A percentile compares a stretch with the other conserved stretches of the same genome.
Conservation (phyloP, 2,888 invertebrate genomes). For the Boloria euphrosyne region DNA sequence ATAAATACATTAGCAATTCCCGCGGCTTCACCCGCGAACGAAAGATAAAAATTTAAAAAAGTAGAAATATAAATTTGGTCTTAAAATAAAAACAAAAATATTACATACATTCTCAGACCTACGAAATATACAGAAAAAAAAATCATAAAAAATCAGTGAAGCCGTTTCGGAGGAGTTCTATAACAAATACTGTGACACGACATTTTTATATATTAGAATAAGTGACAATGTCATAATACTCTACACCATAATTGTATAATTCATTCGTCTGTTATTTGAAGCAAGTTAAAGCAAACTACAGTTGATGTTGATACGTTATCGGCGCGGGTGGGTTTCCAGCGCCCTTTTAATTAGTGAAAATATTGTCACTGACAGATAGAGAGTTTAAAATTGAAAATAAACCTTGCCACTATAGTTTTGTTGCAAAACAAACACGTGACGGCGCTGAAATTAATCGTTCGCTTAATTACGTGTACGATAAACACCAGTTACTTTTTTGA, state of each 20-base stretch:
- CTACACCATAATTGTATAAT: neutral
- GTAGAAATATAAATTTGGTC: too few species aligned
- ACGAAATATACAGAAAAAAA: too few species aligned
- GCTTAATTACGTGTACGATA: neutral
- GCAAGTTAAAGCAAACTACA: slow-evolving; percentile 48
- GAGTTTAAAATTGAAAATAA: slow-evolving; percentile 37
- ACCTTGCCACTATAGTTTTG: slow-evolving; percentile 28
- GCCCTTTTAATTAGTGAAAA: slow-evolving; percentile 68
- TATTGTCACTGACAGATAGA: slow-evolving; percentile 43
- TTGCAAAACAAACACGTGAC: slow-evolving; percentile 4
- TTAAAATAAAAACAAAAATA: too few species aligned
- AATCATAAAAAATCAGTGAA: too few species aligned
- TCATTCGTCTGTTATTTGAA: slow-evolving; percentile 18
- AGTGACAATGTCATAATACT: too few species aligned
- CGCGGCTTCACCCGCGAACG: too few species aligned
- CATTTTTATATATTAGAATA: too few species aligned
- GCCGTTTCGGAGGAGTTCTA: too few species aligned
- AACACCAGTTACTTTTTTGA: neutral
- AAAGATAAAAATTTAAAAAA: too few species aligned
- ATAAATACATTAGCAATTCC: too few species aligned
- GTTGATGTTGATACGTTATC: slow-evolving; percentile 44
- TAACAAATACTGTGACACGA: too few species aligned
- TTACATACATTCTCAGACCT: too few species aligned
- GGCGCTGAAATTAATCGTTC: neutral
- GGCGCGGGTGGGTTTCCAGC: slow-evolving; percentile 61